phyloP scores from a whole-genome alignment of 2,113 vertebrate species.

The Erpornis zantholeuca region DNA sequence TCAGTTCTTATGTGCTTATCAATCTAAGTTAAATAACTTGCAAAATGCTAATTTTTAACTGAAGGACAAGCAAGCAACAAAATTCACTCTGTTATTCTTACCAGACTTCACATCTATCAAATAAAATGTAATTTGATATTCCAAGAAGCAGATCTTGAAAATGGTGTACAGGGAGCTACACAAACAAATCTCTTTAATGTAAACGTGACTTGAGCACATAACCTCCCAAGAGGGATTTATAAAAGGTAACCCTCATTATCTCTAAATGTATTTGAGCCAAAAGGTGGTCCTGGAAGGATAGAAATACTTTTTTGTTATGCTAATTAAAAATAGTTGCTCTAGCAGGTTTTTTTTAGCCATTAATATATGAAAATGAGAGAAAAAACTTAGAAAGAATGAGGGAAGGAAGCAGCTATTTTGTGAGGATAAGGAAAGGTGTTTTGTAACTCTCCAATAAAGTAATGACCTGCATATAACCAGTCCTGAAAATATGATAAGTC shows the following conservation, averaged over 20 bases:
- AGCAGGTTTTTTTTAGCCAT: neutral
- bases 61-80: constrained; percentile 17
- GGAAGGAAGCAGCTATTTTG: neutral
- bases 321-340: neutral
- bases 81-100: neutral
- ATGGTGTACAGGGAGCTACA: neutral
- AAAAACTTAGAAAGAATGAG: neutral
- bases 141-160: constrained; percentile 14
- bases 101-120: neutral
- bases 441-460: neutral
- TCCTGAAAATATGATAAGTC: neutral
- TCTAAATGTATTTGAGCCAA: constrained; percentile 29
- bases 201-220: constrained; percentile 4
- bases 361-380: neutral
- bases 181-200: constrained; percentile 14
- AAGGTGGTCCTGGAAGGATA: neutral
- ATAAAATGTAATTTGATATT: constrained; percentile 28
- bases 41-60: constrained; percentile 25
- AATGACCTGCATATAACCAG: neutral
- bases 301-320: neutral
- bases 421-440: neutral
- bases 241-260: neutral
- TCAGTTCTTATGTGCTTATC: neutral
- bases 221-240: neutral
- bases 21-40: neutral